A percentile compares a stretch with the other conserved stretches of the same genome.
Evolutionary conservation across 2,888 invertebrate species (phyloP).

Genomic region (Sphaeridia pumilis): DNA sequence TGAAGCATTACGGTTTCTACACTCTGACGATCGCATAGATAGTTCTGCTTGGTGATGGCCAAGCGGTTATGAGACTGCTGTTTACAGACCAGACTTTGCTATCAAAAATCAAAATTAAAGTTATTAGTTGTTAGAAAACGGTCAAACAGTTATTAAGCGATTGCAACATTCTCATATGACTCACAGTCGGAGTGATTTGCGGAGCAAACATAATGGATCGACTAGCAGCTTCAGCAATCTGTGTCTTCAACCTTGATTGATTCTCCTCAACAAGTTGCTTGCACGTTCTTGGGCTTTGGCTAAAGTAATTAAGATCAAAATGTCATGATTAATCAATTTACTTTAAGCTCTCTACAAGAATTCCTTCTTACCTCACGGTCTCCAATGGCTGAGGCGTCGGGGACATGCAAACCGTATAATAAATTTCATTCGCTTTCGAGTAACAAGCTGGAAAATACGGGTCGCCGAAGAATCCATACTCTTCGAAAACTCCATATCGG

Average conservation of each 20-base stretch:
- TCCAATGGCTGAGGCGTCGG: neutral
- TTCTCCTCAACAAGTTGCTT: neutral
- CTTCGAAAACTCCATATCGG: slow-evolving; percentile 57
- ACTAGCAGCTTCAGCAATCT: neutral
- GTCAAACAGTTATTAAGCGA: neutral
- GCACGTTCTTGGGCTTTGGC: too few relatives aligned
- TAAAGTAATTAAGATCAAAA: too few relatives aligned
- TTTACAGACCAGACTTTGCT: slow-evolving; percentile 50
- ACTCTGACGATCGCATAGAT: slow-evolving; percentile 49
- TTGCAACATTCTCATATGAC: neutral
- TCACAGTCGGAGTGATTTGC: neutral
- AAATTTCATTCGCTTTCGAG: slow-evolving; percentile 25
- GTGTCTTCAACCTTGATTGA: neutral
- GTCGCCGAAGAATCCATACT: slow-evolving; percentile 49
- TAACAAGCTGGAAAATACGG: slow-evolving; percentile 49
- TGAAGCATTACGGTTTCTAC: slow-evolving; percentile 48
- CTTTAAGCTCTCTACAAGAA: too few relatives aligned
- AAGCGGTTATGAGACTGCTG: slow-evolving; percentile 49
- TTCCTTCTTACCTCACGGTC: neutral
- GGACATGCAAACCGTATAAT: slow-evolving; percentile 19
- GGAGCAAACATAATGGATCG: slow-evolving; percentile 11
- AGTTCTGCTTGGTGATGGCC: slow-evolving; percentile 55
- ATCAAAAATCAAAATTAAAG: slow-evolving; percentile 5
- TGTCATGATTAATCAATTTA: too few relatives aligned
- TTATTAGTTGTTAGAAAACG: neutral